Conservation (phyloP, 2,888 invertebrate species). For the Lamellibrachia satsuma region DNA sequence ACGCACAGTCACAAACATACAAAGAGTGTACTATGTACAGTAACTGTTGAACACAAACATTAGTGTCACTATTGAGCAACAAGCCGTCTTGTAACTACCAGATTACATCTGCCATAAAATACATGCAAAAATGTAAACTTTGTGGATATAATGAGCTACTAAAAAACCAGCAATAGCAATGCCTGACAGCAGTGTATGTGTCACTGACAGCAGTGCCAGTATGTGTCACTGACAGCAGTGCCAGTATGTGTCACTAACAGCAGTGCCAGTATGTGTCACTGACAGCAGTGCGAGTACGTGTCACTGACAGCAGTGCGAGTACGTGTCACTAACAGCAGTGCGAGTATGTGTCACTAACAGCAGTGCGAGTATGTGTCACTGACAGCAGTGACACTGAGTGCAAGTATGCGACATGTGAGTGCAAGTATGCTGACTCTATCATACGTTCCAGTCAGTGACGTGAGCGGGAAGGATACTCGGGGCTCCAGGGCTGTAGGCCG, state of each 20-base stretch:
- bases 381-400: neutral
- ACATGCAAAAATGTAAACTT: neutral
- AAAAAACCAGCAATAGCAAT: neutral
- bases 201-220: neutral
- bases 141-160: neutral
- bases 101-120: neutral
- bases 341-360: neutral
- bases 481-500: neutral
- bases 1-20: neutral
- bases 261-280: neutral
- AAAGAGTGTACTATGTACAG: neutral
- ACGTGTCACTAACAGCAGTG: too few species aligned
- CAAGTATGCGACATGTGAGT: neutral
- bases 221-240: neutral
- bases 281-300: neutral
- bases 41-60: neutral
- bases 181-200: neutral
- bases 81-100: neutral
- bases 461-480: neutral
- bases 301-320: neutral
- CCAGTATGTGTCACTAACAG: neutral
- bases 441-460: slow-evolving; percentile 4
- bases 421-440: neutral
- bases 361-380: neutral
- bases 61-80: neutral